Evolutionary conservation across 2,113 vertebrate species (phyloP), one percentile per base, ranked within the genome.

Genomic region (Lagenorhynchus albirostris): DNA sequence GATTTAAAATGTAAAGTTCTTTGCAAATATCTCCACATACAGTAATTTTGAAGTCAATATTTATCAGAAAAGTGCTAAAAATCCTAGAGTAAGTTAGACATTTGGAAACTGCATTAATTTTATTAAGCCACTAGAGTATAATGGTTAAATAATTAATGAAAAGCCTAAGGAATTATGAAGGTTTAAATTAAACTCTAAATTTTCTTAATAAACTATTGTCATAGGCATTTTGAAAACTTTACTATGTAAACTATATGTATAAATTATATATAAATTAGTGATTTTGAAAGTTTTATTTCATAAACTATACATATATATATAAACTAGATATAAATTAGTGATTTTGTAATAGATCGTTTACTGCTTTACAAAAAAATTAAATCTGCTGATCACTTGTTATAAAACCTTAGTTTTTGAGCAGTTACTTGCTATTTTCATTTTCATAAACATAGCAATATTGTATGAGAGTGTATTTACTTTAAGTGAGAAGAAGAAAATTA

Each of bases 111-210:
- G 1, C 47, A 62, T 77, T 68, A 62, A 74, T 44, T 31, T 67
- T 77, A 65, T 63, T 62, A 94, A 71, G 44, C 50, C 6, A 29
- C 10, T 85, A 44, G 60, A 8, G 23, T 26, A 38, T n/a, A 71
- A 60, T 82, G 31, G 96, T 41, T 74, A 92, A 81, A 89, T 89
- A 84, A 88, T 53, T 73, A 77, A 85, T 60, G 47, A 87, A 94
- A 85, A 73, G 9, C 25, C 23, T 50, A 11, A 67, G 31, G 38
- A 91, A 81, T 29, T 90, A 33, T 31, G 36, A 96, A 53, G 25
- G 10, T 63, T 67, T 94, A 81, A 58, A 79, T 83, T 89, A 70
- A 92, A 33, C 3, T 33, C 60, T 77, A 76, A 41, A 31, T 47
- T 80, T 94, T 82, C 50, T 63, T 53, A 84, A 91, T 29, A 33